Percentiles rank a stretch among this genome's conserved stretches.
Evolutionary conservation across 2,113 vertebrate genomes (phyloP).

Genomic region (Acrocephalus arundinaceus): DNA sequence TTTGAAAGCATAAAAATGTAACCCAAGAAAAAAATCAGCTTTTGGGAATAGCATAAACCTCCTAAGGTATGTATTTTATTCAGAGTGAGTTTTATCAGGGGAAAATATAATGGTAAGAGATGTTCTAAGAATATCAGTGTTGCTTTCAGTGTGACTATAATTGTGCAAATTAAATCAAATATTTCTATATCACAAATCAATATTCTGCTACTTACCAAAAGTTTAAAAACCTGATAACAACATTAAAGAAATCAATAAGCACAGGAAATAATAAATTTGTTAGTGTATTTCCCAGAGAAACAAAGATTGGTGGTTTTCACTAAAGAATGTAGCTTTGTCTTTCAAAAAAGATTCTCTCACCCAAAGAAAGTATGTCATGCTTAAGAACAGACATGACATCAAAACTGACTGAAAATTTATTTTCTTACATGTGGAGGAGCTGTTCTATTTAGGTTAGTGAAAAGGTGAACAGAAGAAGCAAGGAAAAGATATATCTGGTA

Average conservation of each 20-base stretch:
- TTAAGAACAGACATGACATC: not conserved
- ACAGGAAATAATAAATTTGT: constrained; percentile 23
- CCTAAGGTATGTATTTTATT: not conserved
- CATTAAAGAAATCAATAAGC: constrained; percentile 34
- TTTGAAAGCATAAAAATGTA: not conserved
- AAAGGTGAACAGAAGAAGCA: not conserved
- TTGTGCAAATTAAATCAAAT: not conserved
- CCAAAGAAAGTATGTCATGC: not conserved
- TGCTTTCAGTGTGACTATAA: not conserved
- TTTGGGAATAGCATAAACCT: not conserved
- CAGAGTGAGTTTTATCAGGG: not conserved
- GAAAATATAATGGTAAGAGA: not conserved
- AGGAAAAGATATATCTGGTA: not conserved
- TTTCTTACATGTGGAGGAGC: not conserved
- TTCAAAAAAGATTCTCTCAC: not conserved
- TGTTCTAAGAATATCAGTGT: not conserved
- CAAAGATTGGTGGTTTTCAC: not conserved
- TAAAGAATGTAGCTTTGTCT: not conserved
- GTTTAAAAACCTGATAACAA: constrained; percentile 13
- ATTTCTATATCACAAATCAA: not conserved
- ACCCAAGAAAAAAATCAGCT: not conserved
- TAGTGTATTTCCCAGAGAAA: constrained; percentile 33
- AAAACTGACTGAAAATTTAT: not conserved
- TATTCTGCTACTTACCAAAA: not conserved
- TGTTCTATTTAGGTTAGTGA: not conserved